Base-by-base conservation (phyloP, 2,113 vertebrate genomes). In the Lipophrys pholis region DNA sequence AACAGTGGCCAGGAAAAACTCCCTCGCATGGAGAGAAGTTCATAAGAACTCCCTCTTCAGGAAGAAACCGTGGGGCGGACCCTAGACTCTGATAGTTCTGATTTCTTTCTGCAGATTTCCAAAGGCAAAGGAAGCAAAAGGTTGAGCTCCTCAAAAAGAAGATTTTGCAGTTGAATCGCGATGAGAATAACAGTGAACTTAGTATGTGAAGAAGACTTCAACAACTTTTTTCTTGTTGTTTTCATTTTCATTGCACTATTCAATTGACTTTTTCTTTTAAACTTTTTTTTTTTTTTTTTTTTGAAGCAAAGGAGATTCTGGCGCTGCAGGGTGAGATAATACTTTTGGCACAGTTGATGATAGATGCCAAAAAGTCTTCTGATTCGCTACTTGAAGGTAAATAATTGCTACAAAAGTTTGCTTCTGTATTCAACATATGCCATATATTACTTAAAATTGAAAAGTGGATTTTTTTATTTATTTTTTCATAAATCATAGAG, bases 241-340 rank as follows among this genome's bases (percentile, higher is more conserved):
- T 3, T 9, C 41, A 7, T 41, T 7, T 71, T 57, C 43, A 17
- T 2, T 15, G 5, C 9, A 11, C 2, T 10, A 11, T 12, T 21
- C 2, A 49, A 39, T 45, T 30, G 0, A 21, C 30, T 10, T 11
- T 16, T 58, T 42, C 7, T 11, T 41, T n/a, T n/a, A n/a, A n/a
- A n/a, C n/a, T n/a, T n/a, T n/a, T n/a, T 4, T 30, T 30, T 7
- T 58, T 52, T 30, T 58, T 42, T 9, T 11, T 41, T 30, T 30
- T 30, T 30, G 6, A 61, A 89, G 87, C 85, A 16, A 12, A 4
- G 39, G 74, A 83, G 7, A 89, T 89, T 78, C n/a, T 80, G 11
- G 6, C 0, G 3, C 48, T 89, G 48, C 87, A 87, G 62, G 0
- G 0, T 0, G 65, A 89, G 35, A 0, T 83, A 7, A 4, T 0